These are phyloP conservation scores for Neofelis nebulosa DNA, from an alignment of 2,113 vertebrate species.

Conservation along the genomic window DNA sequence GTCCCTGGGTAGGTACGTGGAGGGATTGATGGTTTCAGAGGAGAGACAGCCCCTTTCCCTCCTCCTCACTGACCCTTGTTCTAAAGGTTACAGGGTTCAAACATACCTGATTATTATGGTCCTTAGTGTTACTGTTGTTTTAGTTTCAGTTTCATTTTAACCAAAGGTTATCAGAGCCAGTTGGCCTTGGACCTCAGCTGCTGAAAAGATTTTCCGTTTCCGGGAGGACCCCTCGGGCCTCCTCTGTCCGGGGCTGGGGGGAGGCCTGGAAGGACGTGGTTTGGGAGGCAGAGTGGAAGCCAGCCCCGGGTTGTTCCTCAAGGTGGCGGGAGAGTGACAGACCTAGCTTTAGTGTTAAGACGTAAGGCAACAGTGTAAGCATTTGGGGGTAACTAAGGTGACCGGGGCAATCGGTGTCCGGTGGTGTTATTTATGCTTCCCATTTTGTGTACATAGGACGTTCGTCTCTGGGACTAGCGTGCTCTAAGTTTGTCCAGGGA, in stretches of 20 bases:
- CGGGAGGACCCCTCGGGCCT: not conserved
- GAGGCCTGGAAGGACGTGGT: not conserved
- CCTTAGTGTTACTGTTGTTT: not conserved
- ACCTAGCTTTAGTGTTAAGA: slow-evolving; percentile 10
- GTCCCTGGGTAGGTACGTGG: not conserved
- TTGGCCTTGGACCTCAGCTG: slow-evolving; percentile 78
- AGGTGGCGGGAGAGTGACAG: slow-evolving; percentile 28
- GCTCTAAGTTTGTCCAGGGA: slow-evolving; percentile 15
- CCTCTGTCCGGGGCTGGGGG: not conserved
- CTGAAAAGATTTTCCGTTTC: slow-evolving; percentile 75
- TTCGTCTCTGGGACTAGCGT: slow-evolving; percentile 45
- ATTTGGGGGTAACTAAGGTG: not conserved
- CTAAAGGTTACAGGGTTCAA: slow-evolving; percentile 77
- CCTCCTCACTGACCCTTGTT: slow-evolving; percentile 17
- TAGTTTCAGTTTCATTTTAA: slow-evolving; percentile 62
- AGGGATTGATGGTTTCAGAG: not conserved
- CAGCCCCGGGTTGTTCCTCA: not conserved
- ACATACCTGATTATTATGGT: slow-evolving; percentile 3
- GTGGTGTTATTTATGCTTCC: slow-evolving; percentile 30
- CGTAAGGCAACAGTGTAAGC: slow-evolving; percentile 23
- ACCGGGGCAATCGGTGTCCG: not conserved
- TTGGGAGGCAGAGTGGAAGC: not conserved
- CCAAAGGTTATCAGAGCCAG: slow-evolving; percentile 73
- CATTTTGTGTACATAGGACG: not conserved
- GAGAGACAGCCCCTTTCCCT: not conserved